phyloP scores from a whole-genome alignment of 2,888 invertebrate species.

The Folsomia candida region DNA sequence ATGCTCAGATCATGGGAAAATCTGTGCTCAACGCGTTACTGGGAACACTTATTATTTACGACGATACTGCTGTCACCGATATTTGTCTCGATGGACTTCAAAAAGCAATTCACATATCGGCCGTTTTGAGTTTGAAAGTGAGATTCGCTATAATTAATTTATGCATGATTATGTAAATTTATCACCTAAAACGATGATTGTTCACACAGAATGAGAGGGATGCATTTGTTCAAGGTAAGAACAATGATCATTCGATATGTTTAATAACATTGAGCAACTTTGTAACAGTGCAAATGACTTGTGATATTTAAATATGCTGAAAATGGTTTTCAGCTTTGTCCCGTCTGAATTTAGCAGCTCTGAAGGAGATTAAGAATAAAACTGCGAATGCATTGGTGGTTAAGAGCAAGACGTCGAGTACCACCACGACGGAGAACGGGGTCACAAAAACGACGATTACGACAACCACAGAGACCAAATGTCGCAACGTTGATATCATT shows the following conservation, averaged over 20 bases:
- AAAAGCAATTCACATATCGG: slow-evolving; percentile 33
- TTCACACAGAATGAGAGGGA: slow-evolving; percentile 35
- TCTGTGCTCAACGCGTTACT: slow-evolving; percentile 33
- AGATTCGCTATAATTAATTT: not conserved
- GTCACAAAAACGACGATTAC: slow-evolving; percentile 42
- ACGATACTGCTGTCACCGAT: slow-evolving; percentile 25
- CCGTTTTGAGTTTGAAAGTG: slow-evolving; percentile 36
- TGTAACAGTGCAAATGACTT: too few species aligned
- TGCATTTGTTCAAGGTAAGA: slow-evolving; percentile 38
- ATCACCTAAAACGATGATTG: not conserved
- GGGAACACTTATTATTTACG: slow-evolving; percentile 19
- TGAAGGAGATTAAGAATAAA: slow-evolving; percentile 39
- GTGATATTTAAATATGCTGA: too few species aligned
- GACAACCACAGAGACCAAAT: slow-evolving; percentile 44
- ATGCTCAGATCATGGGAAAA: slow-evolving; percentile 30
- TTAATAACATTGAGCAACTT: too few species aligned
- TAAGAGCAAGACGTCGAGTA: slow-evolving; percentile 33
- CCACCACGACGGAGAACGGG: slow-evolving; percentile 42
- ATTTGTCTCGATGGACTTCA: slow-evolving; percentile 39
- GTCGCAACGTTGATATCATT: slow-evolving; percentile 39
- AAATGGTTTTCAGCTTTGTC: too few species aligned
- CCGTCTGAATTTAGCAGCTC: slow-evolving; percentile 26
- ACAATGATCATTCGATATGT: too few species aligned
- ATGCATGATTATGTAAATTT: not conserved
- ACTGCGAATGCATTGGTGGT: slow-evolving; percentile 33